Percentiles rank a stretch among this genome's conserved stretches.
phyloP scores from a whole-genome alignment of 2,797 vertebrate genomes.

The Poeciliopsis paucimaculata region DNA sequence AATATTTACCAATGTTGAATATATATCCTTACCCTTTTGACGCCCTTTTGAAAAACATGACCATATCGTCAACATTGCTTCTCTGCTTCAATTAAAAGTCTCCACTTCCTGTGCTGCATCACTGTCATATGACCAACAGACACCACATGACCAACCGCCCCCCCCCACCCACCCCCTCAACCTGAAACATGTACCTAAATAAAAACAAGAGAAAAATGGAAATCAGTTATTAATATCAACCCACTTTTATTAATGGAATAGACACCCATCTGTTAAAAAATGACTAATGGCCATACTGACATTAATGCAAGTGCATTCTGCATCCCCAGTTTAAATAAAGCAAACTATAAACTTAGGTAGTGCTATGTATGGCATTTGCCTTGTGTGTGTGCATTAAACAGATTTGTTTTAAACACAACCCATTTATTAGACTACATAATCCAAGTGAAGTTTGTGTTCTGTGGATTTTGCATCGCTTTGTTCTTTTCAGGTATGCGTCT shows the following conservation, averaged over 20 bases:
- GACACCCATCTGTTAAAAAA: not conserved
- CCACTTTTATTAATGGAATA: not conserved
- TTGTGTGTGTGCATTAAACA: not conserved
- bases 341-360: not conserved
- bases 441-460: not conserved
- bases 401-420: not conserved
- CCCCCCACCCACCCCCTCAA: not conserved
- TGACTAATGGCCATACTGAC: not conserved
- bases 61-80: not conserved
- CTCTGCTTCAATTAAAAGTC: not conserved
- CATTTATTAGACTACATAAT: not conserved
- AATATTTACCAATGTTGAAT: not conserved
- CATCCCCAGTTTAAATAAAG: not conserved
- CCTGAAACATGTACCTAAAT: not conserved
- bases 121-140: not conserved
- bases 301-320: not conserved
- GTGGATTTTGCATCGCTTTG: not conserved
- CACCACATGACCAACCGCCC: not conserved
- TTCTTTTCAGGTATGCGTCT: slow-evolving; percentile 90
- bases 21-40: not conserved
- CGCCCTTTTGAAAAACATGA: not conserved
- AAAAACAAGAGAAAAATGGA: not conserved
- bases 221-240: not conserved
- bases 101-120: not conserved
- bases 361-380: not conserved